Percentiles rank a stretch among this genome's conserved stretches.
Conservation (phyloP, 2,113 vertebrate species). For the Apus apus region DNA sequence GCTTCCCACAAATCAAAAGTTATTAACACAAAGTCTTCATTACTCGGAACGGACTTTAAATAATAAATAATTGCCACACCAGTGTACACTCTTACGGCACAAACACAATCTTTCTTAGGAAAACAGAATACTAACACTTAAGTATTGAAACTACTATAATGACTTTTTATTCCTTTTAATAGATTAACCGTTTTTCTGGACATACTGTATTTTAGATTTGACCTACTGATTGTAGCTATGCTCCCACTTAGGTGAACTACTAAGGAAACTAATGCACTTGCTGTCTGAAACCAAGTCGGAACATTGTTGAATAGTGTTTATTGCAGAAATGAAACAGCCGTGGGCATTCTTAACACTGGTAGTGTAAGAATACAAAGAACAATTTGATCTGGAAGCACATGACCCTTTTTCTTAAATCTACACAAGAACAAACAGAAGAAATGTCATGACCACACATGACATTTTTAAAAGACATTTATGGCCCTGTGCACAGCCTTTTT, state of each 20-base stretch:
- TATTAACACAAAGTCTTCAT: neutral
- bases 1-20: neutral
- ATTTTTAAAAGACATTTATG: neutral
- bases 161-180: neutral
- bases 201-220: neutral
- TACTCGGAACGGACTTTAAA: neutral
- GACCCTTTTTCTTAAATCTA: neutral
- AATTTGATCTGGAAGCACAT: neutral
- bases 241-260: neutral
- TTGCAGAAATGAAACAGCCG: neutral
- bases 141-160: neutral
- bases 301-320: neutral
- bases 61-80: neutral
- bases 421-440: neutral
- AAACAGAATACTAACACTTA: neutral
- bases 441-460: rapidly evolving
- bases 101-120: neutral
- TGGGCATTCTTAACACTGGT: neutral
- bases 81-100: rapidly evolving
- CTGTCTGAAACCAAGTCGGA: neutral
- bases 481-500: neutral
- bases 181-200: neutral
- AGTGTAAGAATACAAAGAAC: neutral
- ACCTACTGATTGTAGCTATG: neutral
- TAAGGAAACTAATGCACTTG: neutral